These are phyloP conservation scores for Sander vitreus DNA, from an alignment of 2,113 vertebrate genomes.

Conservation along the genomic window DNA sequence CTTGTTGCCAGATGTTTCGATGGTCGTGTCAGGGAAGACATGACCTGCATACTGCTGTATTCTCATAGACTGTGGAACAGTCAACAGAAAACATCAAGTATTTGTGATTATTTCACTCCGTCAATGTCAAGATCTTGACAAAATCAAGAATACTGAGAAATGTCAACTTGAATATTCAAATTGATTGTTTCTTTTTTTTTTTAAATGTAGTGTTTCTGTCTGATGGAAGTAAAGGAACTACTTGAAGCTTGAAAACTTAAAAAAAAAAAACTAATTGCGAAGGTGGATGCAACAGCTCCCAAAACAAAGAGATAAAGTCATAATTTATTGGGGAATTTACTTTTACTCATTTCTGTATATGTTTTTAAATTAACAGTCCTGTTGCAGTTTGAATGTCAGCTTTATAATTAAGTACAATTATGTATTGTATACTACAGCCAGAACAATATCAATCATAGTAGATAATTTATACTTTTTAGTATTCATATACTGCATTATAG, in stretches of 20 bases:
- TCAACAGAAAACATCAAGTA: background rate
- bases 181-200: background rate
- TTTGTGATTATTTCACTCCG: background rate
- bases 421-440: background rate
- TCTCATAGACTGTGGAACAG: slow-evolving; percentile 84
- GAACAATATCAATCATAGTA: background rate
- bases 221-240: background rate
- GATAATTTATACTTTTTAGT: background rate
- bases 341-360: background rate
- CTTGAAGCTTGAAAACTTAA: background rate
- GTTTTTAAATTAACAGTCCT: background rate
- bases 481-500: background rate
- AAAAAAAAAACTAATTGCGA: background rate
- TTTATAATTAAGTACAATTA: background rate
- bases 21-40: slow-evolving; percentile 92
- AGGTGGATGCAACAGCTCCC: background rate
- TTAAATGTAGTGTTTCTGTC: background rate
- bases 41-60: slow-evolving; percentile 91
- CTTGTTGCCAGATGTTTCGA: slow-evolving; percentile 90
- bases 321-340: background rate
- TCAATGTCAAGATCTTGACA: background rate
- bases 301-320: background rate
- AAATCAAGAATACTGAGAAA: slow-evolving; percentile 2
- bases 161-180: background rate
- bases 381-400: background rate